Evolutionary conservation across 2,888 invertebrate species (phyloP), one percentile per base, ranked within the genome.

Genomic region (Thecocarcelia acutangulata): DNA sequence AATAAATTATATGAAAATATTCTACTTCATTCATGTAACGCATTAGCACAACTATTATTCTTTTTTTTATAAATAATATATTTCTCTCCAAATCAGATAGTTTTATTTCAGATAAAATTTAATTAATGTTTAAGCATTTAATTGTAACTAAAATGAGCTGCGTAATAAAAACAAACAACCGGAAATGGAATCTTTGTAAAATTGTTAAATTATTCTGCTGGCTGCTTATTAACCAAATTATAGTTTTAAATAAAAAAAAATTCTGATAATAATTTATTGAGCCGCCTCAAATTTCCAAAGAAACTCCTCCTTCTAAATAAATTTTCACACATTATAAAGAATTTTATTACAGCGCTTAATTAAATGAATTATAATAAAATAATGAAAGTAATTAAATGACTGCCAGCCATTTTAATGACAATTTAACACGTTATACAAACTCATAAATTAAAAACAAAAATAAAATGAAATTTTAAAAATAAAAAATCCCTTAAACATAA

Each of bases 401-500:
- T 64, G 76, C 15, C 61, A 68, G 80, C 28, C 68, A 74, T 82
- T n/a, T n/a, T 81, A 84, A 69, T 69, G 72, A 63, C 76, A 83
- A 42, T 76, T 78, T 81, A 77, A 69, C 84, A 83, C 83, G 77
- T 66, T 74, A 79, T 77, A 83, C n/a, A 83, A 80, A 78, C 54
- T 64, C 61, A 78, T 84, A 84, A 84, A 85, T 84, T 84, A 80
- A 80, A 77, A n/a, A n/a, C n/a, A n/a, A n/a, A 78, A 76, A 77
- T 52, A 33, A 58, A 61, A 44, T 21, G 58, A 33, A 44, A 46
- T 9, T 42, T 33, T 33, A 33, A 33, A 24, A 5, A 56, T 11
- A 56, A n/a, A 63, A 72, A 72, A 66, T 0, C 12, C 54, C 46
- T 42, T 9, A 68, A 69, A 15, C 48, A 58, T 63, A 61, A 63